Percentiles rank a stretch among this genome's conserved stretches.
Conservation (phyloP, 2,888 invertebrate genomes). For the Chloromyia formosa region DNA sequence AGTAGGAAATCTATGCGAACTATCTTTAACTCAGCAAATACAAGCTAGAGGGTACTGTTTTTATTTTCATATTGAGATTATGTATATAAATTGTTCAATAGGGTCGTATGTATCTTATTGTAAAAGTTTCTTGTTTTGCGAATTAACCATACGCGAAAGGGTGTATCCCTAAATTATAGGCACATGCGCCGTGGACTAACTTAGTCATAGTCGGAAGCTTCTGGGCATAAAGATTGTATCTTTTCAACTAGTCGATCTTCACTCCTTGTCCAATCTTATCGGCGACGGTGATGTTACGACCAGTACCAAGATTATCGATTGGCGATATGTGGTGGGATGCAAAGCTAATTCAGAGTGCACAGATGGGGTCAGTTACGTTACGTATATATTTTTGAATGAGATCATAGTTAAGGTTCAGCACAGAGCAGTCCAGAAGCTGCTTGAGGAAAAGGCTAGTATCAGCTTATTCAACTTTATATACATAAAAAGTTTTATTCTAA, state of each 20-base stretch:
- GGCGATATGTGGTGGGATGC: conserved; percentile 42
- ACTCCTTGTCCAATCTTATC: conserved; percentile 31
- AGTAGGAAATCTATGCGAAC: neutral
- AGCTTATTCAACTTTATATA: too few species aligned
- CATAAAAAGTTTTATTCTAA: too few species aligned
- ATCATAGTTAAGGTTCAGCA: too few species aligned
- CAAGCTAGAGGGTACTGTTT: neutral
- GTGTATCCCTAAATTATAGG: conserved; percentile 49
- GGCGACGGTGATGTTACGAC: conserved; percentile 39
- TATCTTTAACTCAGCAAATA: neutral
- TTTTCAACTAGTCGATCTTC: conserved; percentile 38
- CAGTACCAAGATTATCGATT: conserved; percentile 42
- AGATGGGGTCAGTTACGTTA: neutral
- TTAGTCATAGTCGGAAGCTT: conserved; percentile 45
- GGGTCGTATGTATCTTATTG: neutral
- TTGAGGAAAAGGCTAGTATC: too few species aligned
- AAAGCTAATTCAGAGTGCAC: conserved; percentile 19
- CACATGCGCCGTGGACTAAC: conserved; percentile 36
- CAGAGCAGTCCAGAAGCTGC: too few species aligned
- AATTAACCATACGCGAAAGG: conserved; percentile 31
- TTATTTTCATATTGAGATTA: too few species aligned
- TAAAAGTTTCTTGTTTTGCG: neutral
- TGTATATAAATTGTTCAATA: too few species aligned
- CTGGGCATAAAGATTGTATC: conserved; percentile 45
- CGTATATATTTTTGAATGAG: too few species aligned